These are phyloP conservation scores for Sebastes trivittatus DNA, from an alignment of 2,797 vertebrate species.

Conservation along the genomic window DNA sequence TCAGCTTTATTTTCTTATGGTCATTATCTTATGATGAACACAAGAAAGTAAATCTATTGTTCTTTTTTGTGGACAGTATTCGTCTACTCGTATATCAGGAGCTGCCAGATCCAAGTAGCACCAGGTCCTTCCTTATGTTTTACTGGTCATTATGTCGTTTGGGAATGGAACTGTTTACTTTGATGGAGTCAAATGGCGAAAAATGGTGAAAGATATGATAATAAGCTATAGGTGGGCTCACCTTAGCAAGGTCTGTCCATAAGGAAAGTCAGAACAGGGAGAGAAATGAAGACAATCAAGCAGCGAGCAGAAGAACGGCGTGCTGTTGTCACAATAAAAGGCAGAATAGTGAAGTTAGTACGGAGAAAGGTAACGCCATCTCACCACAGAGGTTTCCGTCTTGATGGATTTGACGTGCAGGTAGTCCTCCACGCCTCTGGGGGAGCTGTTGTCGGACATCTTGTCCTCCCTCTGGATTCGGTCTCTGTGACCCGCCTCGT, in stretches of 20 bases:
- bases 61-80: neutral
- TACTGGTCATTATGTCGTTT: neutral
- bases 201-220: neutral
- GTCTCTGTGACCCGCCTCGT: constrained; percentile 71
- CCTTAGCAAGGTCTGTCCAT: constrained; percentile 97
- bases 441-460: constrained; percentile 78
- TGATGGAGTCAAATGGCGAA: neutral
- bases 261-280: constrained; percentile 80
- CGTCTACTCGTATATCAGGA: neutral
- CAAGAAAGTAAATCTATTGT: rapidly evolving
- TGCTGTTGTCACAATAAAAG: neutral
- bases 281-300: constrained; percentile 70
- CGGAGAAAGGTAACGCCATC: constrained; percentile 26
- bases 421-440: constrained; percentile 85
- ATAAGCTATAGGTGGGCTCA: constrained; percentile 81
- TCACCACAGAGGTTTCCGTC: constrained; percentile 92
- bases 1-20: too few species aligned
- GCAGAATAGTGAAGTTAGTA: neutral
- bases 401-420: constrained; percentile 90
- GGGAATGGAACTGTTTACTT: neutral
- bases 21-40: neutral
- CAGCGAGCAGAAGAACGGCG: constrained; percentile 37
- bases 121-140: neutral
- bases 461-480: constrained; percentile 76
- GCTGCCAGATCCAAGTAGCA: neutral